phyloP scores from a whole-genome alignment of 2,888 invertebrate genomes.

The Pseudeuparius sepicola region DNA sequence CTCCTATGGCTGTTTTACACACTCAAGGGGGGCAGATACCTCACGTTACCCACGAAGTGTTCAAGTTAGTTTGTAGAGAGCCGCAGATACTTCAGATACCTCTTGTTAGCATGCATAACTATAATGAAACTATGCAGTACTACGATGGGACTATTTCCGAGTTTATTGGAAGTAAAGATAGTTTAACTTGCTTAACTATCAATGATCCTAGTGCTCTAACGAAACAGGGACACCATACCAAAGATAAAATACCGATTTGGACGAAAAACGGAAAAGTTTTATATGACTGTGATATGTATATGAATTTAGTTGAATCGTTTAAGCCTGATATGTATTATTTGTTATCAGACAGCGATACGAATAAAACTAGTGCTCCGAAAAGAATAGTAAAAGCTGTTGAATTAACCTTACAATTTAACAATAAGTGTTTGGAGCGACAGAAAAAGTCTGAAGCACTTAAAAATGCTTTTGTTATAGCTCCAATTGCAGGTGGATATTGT shows the following conservation, averaged over 20 bases:
- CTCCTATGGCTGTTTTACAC: slow-evolving; percentile 64
- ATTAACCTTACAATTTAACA: slow-evolving; percentile 56
- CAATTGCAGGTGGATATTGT: slow-evolving; percentile 52
- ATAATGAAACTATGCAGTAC: slow-evolving; percentile 49
- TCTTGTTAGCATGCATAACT: slow-evolving; percentile 52
- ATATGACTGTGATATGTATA: slow-evolving; percentile 56
- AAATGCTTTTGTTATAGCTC: slow-evolving; percentile 49
- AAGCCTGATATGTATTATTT: slow-evolving; percentile 75
- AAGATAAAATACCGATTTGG: slow-evolving; percentile 65
- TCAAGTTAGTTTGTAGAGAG: slow-evolving; percentile 51
- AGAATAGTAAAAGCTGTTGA: slow-evolving; percentile 61
- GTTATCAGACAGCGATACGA: slow-evolving; percentile 69
- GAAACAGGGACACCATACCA: slow-evolving; percentile 63
- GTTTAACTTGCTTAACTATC: slow-evolving; percentile 45
- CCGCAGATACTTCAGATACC: slow-evolving; percentile 62
- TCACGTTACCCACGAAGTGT: slow-evolving; percentile 68
- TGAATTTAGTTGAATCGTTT: slow-evolving; percentile 66
- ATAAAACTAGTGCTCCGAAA: slow-evolving; percentile 56
- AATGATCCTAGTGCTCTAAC: slow-evolving; percentile 61
- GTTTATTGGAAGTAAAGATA: slow-evolving; percentile 52
- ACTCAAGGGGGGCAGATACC: slow-evolving; percentile 78
- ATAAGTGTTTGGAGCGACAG: slow-evolving; percentile 57
- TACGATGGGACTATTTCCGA: slow-evolving; percentile 56
- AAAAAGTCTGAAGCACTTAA: slow-evolving; percentile 45
- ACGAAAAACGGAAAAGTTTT: slow-evolving; percentile 64